These are phyloP conservation scores for Drosophila cognata DNA, from an alignment of 2,888 invertebrate genomes.

Conservation along the genomic window DNA sequence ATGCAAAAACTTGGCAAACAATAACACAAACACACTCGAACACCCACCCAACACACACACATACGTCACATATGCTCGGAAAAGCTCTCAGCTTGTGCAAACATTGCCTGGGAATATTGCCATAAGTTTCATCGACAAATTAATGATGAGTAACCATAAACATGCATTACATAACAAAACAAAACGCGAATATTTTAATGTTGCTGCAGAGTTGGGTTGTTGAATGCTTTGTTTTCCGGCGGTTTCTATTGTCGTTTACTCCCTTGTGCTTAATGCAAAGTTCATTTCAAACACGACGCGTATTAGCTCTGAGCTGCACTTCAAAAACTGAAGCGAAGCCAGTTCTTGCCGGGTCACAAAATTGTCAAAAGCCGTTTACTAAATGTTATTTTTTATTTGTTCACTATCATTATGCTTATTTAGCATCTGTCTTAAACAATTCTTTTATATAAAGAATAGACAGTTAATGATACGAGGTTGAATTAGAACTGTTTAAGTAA, in stretches of 20 bases:
- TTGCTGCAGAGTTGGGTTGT: conserved; percentile 20
- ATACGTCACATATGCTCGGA: conserved; percentile 23
- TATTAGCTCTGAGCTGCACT: conserved; percentile 55
- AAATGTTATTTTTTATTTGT: not conserved
- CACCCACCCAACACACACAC: conserved; percentile 53
- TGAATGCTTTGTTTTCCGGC: conserved; percentile 37
- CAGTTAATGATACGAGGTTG: not conserved
- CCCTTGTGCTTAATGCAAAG: conserved; percentile 54
- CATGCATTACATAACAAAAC: conserved; percentile 80
- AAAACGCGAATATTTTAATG: conserved; percentile 58
- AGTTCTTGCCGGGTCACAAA: conserved; percentile 37
- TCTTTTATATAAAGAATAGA: too few relatives aligned
- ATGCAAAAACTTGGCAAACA: conserved; percentile 81
- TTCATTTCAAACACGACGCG: conserved; percentile 52
- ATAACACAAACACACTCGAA: conserved; percentile 56
- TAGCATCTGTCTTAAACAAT: too few relatives aligned
- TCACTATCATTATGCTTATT: too few relatives aligned
- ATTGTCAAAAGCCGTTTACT: conserved; percentile 19
- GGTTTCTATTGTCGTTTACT: conserved; percentile 50
- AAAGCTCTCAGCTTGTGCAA: conserved; percentile 66
- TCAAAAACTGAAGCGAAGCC: conserved; percentile 15
- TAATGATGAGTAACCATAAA: conserved; percentile 78
- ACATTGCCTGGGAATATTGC: conserved; percentile 78
- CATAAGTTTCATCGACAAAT: conserved; percentile 81
- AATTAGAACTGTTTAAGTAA: not conserved